phyloP scores from a whole-genome alignment of 2,888 invertebrate genomes.

The Caenorhabditis virilis region DNA sequence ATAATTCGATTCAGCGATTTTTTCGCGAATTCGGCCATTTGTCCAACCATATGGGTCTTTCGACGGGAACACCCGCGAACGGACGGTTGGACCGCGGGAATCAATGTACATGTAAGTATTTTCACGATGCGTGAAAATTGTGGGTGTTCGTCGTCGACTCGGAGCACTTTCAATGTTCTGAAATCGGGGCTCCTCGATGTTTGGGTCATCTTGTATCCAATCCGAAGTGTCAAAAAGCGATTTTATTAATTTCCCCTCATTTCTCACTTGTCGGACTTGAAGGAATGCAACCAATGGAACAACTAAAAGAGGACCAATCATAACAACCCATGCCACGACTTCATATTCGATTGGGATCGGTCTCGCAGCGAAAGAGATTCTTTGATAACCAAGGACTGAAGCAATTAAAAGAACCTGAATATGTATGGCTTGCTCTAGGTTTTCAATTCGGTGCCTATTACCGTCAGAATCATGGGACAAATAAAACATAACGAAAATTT shows the following conservation, averaged over 20 bases:
- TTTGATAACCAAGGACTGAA: slow-evolving; percentile 31
- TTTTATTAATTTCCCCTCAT: slow-evolving; percentile 38
- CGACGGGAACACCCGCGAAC: slow-evolving; percentile 27
- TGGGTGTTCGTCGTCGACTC: slow-evolving; percentile 26
- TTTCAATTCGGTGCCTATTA: slow-evolving; percentile 4
- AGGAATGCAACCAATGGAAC: slow-evolving; percentile 55
- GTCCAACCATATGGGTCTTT: slow-evolving; percentile 34
- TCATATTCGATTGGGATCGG: slow-evolving; percentile 56
- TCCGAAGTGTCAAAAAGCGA: slow-evolving; percentile 42
- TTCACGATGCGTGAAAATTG: slow-evolving; percentile 28
- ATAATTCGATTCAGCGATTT: slow-evolving; percentile 24
- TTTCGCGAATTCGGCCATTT: slow-evolving; percentile 33
- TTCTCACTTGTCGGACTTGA: slow-evolving; percentile 39
- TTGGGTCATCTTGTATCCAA: slow-evolving; percentile 26
- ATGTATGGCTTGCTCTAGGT: background rate
- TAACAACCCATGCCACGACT: slow-evolving; percentile 60
- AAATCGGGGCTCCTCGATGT: slow-evolving; percentile 3
- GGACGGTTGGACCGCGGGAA: slow-evolving; percentile 62
- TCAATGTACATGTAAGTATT: slow-evolving; percentile 62
- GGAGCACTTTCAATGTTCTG: slow-evolving; percentile 14
- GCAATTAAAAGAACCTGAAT: slow-evolving; percentile 25
- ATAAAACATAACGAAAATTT: slow-evolving; percentile 62
- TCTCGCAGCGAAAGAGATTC: slow-evolving; percentile 34
- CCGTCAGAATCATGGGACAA: slow-evolving; percentile 57
- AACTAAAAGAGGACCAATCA: slow-evolving; percentile 59